A percentile compares a stretch with the other conserved stretches of the same genome.
These are phyloP conservation scores for Perizoma flavofasciatum DNA, from an alignment of 2,888 invertebrate genomes.

Conservation along the genomic window DNA sequence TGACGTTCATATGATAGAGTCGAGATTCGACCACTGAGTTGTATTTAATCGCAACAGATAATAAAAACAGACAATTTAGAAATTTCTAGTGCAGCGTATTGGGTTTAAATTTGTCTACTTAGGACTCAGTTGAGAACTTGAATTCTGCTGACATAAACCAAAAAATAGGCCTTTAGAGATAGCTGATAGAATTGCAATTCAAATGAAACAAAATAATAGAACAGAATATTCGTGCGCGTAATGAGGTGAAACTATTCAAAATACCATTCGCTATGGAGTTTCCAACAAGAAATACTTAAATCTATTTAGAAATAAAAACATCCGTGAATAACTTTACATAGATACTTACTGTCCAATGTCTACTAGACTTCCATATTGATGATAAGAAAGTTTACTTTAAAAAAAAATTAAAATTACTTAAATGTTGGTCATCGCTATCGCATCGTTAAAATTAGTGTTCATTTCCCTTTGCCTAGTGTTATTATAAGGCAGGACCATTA, in stretches of 20 bases:
- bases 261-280: conserved; percentile 51
- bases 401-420: too few relatives aligned
- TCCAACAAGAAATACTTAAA: conserved; percentile 26
- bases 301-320: conserved; percentile 21
- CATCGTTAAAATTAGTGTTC: too few relatives aligned
- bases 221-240: conserved; percentile 65
- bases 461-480: too few relatives aligned
- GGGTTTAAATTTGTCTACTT: conserved; percentile 72
- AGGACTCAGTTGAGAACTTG: conserved; percentile 48
- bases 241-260: conserved; percentile 78
- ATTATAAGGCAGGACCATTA: too few relatives aligned
- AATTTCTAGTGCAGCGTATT: conserved; percentile 67
- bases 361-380: too few relatives aligned
- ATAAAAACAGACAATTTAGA: conserved; percentile 67
- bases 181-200: background rate
- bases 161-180: conserved; percentile 3
- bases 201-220: conserved; percentile 26
- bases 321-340: too few relatives aligned
- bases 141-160: background rate
- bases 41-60: conserved; percentile 50
- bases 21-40: conserved; percentile 33
- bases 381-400: too few relatives aligned
- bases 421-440: too few relatives aligned
- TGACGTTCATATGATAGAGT: conserved; percentile 26
- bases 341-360: too few relatives aligned